Evolutionary conservation across 2,888 invertebrate genomes (phyloP), one percentile per base, ranked within the genome.

Genomic region (Netelia melanura): DNA sequence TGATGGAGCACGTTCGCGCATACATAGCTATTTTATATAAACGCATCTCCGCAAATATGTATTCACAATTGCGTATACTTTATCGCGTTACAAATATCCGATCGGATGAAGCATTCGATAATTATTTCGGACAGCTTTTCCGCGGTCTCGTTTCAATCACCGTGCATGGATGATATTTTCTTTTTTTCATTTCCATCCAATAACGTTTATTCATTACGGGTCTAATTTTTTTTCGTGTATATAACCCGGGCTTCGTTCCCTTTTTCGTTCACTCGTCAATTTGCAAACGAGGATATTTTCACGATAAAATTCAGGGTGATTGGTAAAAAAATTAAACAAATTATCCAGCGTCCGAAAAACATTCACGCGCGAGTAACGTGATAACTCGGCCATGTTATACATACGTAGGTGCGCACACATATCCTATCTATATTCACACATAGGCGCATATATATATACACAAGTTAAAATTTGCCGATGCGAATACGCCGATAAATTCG

Each of bases 401-500:
- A 30, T 54, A 17, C 48, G n/a, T 58, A 21, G 21, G 9, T 58
- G n/a, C 11, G 14, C n/a, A 6, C 14, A 58, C n/a, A 21, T 58
- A 58, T 58, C 5, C n/a, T 9, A 58, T 58, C 1, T 56, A 56
- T 58, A 58, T 48, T 14, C 14, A 48, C 14, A 14, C 14, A 14
- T 2, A 14, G 14, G 3, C 48, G 11, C 11, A 14, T 48, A 10
- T 21, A 17, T 10, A 44, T 44, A 76, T 11, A 14, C 43, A 56
- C n/a, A 58, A 58, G 43, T 65, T 2, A 56, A 44, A 11, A 11
- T 23, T 10, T 9, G 62, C 1, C 52, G 65, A 56, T 62, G 64
- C 44, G 62, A 52, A 74, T n/a, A 23, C 72, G 23, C 54, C 56
- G 43, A 80, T 72, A 48, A 72, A 80, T 72, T 58, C 58, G 43